phyloP scores from a whole-genome alignment of 2,888 invertebrate species.

The Amphimallon solstitiale region DNA sequence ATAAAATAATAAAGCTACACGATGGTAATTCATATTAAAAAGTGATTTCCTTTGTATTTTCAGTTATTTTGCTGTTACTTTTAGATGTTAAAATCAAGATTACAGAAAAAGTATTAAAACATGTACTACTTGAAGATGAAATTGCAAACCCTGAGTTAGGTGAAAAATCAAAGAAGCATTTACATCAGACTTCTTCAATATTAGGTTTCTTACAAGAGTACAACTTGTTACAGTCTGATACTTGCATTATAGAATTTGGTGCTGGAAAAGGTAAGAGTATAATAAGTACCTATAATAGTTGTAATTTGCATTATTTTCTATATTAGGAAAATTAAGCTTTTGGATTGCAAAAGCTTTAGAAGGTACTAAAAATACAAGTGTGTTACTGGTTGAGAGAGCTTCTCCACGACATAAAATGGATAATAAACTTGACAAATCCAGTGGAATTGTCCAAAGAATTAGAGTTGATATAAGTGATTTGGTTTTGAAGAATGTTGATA shows the following conservation, averaged over 20 bases:
- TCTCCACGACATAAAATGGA: conserved; percentile 85
- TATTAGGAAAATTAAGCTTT: conserved; percentile 78
- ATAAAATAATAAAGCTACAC: conserved; percentile 63
- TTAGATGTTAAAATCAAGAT: conserved; percentile 57
- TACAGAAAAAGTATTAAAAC: conserved; percentile 59
- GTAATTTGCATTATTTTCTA: not conserved
- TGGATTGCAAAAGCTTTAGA: conserved; percentile 76
- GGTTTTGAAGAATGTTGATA: conserved; percentile 68
- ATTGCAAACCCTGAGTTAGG: conserved; percentile 68
- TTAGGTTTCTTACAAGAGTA: conserved; percentile 74
- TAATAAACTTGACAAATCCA: conserved; percentile 66
- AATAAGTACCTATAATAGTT: no score
- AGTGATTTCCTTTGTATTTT: not conserved
- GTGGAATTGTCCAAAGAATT: conserved; percentile 44
- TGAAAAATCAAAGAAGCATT: conserved; percentile 75
- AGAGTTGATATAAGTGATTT: conserved; percentile 87
- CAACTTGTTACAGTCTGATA: conserved; percentile 69
- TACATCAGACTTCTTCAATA: conserved; percentile 81
- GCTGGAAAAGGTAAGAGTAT: conserved; percentile 81
- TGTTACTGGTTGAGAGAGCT: conserved; percentile 82
- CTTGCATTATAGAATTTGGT: conserved; percentile 87
- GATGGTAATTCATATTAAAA: conserved; percentile 48
- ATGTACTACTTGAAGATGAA: conserved; percentile 65
- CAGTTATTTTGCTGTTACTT: conserved; percentile 10
- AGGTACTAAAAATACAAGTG: conserved; percentile 61